A percentile compares a stretch with the other conserved stretches of the same genome.
phyloP scores from a whole-genome alignment of 2,113 vertebrate species.

The Heptranchias perlo region DNA sequence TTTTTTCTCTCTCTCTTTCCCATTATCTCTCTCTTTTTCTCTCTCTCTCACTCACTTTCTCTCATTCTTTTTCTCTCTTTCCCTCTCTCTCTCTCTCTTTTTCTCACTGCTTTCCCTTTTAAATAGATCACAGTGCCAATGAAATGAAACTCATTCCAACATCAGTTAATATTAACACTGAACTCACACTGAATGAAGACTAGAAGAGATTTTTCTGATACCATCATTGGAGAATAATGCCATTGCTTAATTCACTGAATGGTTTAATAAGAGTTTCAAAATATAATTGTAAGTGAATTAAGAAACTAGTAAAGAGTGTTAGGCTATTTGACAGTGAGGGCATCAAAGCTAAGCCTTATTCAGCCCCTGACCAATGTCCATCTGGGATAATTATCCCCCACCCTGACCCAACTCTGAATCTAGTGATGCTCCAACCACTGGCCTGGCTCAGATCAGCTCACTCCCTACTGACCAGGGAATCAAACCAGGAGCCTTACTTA shows the following conservation, averaged over 20 bases:
- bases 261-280: background rate
- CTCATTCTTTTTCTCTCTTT: too few relatives aligned
- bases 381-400: too few relatives aligned
- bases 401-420: too few relatives aligned
- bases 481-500: too few relatives aligned
- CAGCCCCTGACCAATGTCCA: too few relatives aligned
- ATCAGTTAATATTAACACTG: background rate
- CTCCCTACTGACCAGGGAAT: too few relatives aligned
- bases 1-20: background rate
- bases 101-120: background rate
- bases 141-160: background rate
- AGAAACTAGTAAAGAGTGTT: background rate
- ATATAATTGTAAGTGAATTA: background rate
- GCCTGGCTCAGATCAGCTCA: too few relatives aligned
- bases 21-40: background rate
- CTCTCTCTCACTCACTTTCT: too few relatives aligned
- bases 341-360: too few relatives aligned
- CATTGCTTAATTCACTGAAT: background rate
- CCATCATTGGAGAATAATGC: background rate
- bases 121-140: too few relatives aligned
- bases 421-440: too few relatives aligned
- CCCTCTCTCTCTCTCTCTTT: background rate
- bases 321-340: too few relatives aligned
- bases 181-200: background rate
- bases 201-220: background rate